Conservation (phyloP, 2,888 invertebrate genomes). For the Abscondita cerata region DNA sequence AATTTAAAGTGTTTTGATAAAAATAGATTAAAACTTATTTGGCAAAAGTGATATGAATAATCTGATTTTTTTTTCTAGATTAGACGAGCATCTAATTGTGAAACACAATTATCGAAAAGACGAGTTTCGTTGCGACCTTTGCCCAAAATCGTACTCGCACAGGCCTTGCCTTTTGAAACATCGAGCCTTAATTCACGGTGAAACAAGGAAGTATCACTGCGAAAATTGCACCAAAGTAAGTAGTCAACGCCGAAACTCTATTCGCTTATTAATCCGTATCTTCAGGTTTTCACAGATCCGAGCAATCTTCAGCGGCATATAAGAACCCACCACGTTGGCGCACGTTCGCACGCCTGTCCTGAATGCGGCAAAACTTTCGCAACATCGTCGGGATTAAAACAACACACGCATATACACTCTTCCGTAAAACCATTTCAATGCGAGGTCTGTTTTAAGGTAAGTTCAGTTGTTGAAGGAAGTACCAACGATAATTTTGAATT, state of each 20-base stretch:
- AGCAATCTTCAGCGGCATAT: slow-evolving; percentile 97
- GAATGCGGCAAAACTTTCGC: slow-evolving; percentile 99
- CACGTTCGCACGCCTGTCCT: slow-evolving; percentile 94
- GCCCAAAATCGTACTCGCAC: slow-evolving; percentile 83
- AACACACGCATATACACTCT: slow-evolving; percentile 99
- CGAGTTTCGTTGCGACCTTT: slow-evolving; percentile 84
- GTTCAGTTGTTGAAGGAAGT: slow-evolving; percentile 29
- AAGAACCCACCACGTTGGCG: slow-evolving; percentile 93
- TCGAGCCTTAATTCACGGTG: slow-evolving; percentile 80
- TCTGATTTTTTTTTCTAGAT: slow-evolving; percentile 64
- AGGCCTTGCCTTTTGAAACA: slow-evolving; percentile 83
- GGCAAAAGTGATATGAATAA: no score
- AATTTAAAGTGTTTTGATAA: no score
- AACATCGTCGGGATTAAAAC: slow-evolving; percentile 96
- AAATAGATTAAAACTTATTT: no score
- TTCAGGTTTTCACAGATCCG: slow-evolving; percentile 94
- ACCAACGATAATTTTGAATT: slow-evolving; percentile 24
- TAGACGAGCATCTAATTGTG: slow-evolving; percentile 82
- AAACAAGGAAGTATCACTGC: slow-evolving; percentile 87
- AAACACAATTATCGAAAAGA: slow-evolving; percentile 80
- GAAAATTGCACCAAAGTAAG: slow-evolving; percentile 89
- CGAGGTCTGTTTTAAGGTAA: slow-evolving; percentile 92
- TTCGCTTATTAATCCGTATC: slow-evolving; percentile 44
- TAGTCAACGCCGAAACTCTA: slow-evolving; percentile 10
- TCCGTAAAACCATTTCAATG: slow-evolving; percentile 98